Conservation (phyloP, 2,113 vertebrate species). For the Eubucco bourcierii region DNA sequence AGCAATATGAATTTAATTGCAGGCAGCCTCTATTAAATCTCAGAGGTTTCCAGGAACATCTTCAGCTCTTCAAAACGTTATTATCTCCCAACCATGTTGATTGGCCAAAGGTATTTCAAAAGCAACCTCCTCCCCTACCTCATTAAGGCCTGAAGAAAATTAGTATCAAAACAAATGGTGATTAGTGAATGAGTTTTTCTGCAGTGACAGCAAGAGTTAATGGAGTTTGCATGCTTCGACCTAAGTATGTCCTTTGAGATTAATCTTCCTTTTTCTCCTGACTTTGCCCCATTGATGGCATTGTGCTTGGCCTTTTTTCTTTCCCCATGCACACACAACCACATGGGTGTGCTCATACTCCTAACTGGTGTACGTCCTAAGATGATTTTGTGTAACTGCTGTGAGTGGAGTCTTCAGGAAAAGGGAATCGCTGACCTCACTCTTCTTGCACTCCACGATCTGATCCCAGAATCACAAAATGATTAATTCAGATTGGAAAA, state of each 20-base stretch:
- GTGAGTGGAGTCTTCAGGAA: neutral
- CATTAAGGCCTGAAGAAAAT: slow-evolving; percentile 28
- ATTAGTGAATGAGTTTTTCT: neutral
- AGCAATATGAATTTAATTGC: slow-evolving; percentile 66
- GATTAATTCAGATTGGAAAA: too few relatives aligned
- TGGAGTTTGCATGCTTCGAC: neutral
- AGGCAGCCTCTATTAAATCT: slow-evolving; percentile 52
- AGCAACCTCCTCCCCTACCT: neutral
- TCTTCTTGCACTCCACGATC: neutral
- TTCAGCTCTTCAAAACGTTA: slow-evolving; percentile 50
- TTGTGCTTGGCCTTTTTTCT: neutral
- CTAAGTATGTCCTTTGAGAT: neutral
- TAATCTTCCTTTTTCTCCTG: neutral
- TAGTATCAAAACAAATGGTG: slow-evolving; percentile 18
- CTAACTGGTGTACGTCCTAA: rapidly evolving
- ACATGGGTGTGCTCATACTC: rapidly evolving
- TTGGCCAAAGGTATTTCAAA: slow-evolving; percentile 49
- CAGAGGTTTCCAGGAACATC: slow-evolving; percentile 12
- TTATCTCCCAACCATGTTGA: slow-evolving; percentile 36
- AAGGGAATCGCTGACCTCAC: neutral
- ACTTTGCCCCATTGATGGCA: neutral
- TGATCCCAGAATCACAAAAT: too few relatives aligned
- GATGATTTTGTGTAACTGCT: neutral
- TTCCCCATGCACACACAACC: neutral
- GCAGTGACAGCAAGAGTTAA: neutral